Percentiles rank a stretch among this genome's conserved stretches.
These are phyloP conservation scores for Hecatera dysodea DNA, from an alignment of 2,888 invertebrate species.

Conservation along the genomic window DNA sequence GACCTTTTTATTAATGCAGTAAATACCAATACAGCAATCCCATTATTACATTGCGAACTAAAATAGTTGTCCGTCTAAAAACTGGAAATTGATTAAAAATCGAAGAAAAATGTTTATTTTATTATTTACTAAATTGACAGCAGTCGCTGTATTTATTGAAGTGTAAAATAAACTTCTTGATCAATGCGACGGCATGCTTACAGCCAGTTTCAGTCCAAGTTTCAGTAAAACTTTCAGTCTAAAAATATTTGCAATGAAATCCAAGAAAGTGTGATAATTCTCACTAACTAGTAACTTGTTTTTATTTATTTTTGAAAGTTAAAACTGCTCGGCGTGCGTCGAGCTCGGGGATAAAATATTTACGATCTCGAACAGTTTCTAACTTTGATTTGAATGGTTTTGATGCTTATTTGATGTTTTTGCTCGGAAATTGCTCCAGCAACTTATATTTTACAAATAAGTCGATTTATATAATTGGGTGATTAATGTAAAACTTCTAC, in stretches of 20 bases:
- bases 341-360: slow-evolving; percentile 25
- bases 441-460: background rate
- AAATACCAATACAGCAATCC: background rate
- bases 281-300: slow-evolving; percentile 31
- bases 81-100: slow-evolving; percentile 11
- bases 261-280: slow-evolving; percentile 37
- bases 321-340: background rate
- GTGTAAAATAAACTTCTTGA: slow-evolving; percentile 14
- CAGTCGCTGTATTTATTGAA: slow-evolving; percentile 12
- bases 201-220: slow-evolving; percentile 30
- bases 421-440: background rate
- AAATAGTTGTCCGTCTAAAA: background rate
- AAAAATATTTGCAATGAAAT: slow-evolving; percentile 36
- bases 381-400: slow-evolving; percentile 25
- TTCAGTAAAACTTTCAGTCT: slow-evolving; percentile 37
- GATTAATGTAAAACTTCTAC: slow-evolving; percentile 2
- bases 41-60: background rate
- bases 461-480: background rate
- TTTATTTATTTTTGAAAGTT: slow-evolving; percentile 45
- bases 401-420: slow-evolving; percentile 21
- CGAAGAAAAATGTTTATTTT: background rate
- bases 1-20: background rate
- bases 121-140: background rate
- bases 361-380: slow-evolving; percentile 17
- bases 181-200: slow-evolving; percentile 24